Evolutionary conservation across 2,888 invertebrate species (phyloP).

Genomic region (Argyresthia albistria): DNA sequence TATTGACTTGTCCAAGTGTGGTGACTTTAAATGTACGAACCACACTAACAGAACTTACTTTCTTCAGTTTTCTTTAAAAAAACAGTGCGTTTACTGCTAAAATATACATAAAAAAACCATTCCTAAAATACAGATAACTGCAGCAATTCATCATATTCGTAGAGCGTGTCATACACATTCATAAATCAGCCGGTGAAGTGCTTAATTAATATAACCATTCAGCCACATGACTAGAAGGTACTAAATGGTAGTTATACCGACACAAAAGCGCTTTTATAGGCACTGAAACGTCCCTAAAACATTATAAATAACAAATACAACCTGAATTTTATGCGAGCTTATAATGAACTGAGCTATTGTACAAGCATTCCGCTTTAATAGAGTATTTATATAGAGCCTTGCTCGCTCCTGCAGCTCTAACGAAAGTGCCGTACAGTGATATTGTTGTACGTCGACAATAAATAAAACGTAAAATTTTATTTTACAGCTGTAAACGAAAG

Average conservation of each 20-base stretch:
- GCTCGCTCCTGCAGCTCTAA: neutral
- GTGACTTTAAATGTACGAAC: too few relatives aligned
- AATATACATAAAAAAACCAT: too few relatives aligned
- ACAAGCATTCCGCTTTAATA: neutral
- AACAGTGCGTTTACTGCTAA: too few relatives aligned
- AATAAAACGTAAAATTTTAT: conserved; percentile 70
- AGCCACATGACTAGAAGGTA: neutral
- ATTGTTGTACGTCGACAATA: conserved; percentile 57
- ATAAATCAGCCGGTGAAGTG: too few relatives aligned
- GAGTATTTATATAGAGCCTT: neutral
- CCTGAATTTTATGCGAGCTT: neutral
- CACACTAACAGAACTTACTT: too few relatives aligned
- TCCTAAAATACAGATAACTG: too few relatives aligned
- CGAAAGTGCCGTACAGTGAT: conserved; percentile 20
- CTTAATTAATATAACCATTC: too few relatives aligned
- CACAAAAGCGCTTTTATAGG: neutral
- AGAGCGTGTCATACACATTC: too few relatives aligned
- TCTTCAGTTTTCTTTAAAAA: too few relatives aligned
- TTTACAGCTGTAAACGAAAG: conserved; percentile 66
- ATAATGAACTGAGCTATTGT: conserved; percentile 3
- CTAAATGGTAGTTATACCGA: neutral
- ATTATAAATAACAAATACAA: conserved; percentile 1
- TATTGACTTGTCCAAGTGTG: too few relatives aligned
- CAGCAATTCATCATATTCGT: too few relatives aligned
- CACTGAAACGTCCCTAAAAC: neutral